Conservation (phyloP, 1,140 invertebrate species). For the Zaprionus gabonicus region DNA sequence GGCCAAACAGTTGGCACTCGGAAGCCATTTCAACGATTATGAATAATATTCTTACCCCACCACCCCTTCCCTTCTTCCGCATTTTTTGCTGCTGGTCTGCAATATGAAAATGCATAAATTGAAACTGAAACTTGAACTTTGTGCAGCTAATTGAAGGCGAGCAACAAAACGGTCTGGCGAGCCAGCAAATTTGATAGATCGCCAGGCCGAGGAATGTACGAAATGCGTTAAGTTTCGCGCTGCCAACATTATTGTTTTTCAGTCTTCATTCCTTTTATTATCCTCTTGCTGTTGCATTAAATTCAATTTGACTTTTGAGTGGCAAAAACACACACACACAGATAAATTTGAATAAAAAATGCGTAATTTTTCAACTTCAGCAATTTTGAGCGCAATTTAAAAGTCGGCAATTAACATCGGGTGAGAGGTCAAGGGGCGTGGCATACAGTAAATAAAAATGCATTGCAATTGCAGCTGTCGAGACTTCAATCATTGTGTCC, state of each 20-base stretch:
- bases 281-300: slow-evolving; percentile 25
- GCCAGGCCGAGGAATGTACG: slow-evolving; percentile 7
- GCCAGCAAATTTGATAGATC: slow-evolving; percentile 62
- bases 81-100: neutral
- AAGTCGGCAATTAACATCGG: slow-evolving; percentile 68
- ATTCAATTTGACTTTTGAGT: slow-evolving; percentile 73
- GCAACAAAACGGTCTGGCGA: slow-evolving; percentile 33
- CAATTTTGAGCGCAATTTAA: slow-evolving; percentile 68
- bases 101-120: slow-evolving; percentile 73
- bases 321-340: slow-evolving; percentile 17
- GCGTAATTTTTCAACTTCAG: slow-evolving; percentile 41
- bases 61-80: neutral
- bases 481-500: slow-evolving; percentile 71
- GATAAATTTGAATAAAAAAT: slow-evolving; percentile 22
- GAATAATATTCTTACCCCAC: slow-evolving; percentile 55
- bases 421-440: slow-evolving; percentile 6
- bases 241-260: slow-evolving; percentile 32
- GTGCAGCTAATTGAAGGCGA: slow-evolving; percentile 70
- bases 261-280: neutral
- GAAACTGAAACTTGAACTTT: slow-evolving; percentile 74
- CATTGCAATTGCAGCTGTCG: slow-evolving; percentile 61
- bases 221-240: slow-evolving; percentile 34
- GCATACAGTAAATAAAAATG: slow-evolving; percentile 60
- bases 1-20: slow-evolving; percentile 70
- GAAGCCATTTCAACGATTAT: slow-evolving; percentile 71